Base-by-base conservation (phyloP, 2,797 vertebrate genomes). In the Mormyrus proboscirostris region DNA sequence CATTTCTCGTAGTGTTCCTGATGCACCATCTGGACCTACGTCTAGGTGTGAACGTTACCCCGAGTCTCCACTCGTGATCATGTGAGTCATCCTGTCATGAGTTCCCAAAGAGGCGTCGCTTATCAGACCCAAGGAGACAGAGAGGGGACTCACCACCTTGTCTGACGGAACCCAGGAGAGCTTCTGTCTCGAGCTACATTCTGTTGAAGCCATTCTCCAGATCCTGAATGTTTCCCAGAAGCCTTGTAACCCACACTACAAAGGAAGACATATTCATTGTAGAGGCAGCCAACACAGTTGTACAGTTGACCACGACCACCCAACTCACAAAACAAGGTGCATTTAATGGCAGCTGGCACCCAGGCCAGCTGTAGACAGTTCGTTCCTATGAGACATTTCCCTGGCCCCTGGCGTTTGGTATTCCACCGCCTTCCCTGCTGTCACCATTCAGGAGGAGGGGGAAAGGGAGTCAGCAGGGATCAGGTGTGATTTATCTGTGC, bases 121-220 rank as follows among this genome's bases (percentile, higher is more conserved):
- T 22, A 57, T 44, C 69, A 88, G 73, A 88, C 16, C 38, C 65
- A 38, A 22, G 25, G 29, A 79, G 4, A 79, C 29, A 16, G 44
- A 16, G 49, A 79, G 16, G 49, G 44, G 1, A 5, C 88, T 55
- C 22, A 29, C 73, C 47, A 53, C 25, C 87, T 51, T 14, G 50
- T 62, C 44, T 79, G 87, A 69, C 55, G 57, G 19, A 90, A 50
- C 91, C 92, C 92, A 87, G 89, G 93, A 92, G 91, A 90, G 90
- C 92, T 79, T 84, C 92, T 88, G 91, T 92, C 92, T 92, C 93
- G 92, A 91, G 94, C 93, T 92, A 92, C 92, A 92, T 92, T 90
- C 93, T 92, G 92, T 95, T 93, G 93, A 90, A 90, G 73, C 83
- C 1, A 69, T 50, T 88, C 55, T 79, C 76, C 86, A 38, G 73